These are phyloP conservation scores for Himalopsyche phryganea DNA, from an alignment of 1,140 invertebrate species.

Conservation along the genomic window DNA sequence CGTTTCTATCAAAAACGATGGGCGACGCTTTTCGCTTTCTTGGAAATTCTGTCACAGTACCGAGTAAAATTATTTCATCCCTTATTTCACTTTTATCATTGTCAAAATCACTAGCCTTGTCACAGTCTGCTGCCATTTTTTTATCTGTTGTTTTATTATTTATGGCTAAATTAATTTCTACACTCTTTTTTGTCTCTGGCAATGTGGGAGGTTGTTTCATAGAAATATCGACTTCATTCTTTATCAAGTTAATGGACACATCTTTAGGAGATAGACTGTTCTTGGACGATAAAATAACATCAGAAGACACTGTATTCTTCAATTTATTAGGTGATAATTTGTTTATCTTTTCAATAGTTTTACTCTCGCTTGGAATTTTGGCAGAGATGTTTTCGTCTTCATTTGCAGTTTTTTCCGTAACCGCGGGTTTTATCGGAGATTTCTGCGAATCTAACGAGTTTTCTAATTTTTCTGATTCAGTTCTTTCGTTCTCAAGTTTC, in stretches of 20 bases:
- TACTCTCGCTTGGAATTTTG: constrained; percentile 7
- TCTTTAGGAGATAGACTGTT: too few species aligned
- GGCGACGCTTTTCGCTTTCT: constrained; percentile 51
- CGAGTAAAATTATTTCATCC: constrained; percentile 11
- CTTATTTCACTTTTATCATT: too few species aligned
- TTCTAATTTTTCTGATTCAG: constrained; percentile 34
- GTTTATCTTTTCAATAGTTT: background rate
- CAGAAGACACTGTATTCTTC: background rate
- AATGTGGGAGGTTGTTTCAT: background rate
- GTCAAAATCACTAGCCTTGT: too few species aligned
- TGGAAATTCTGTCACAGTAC: constrained; percentile 25
- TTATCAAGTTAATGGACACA: too few species aligned
- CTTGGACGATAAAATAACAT: background rate
- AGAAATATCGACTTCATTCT: too few species aligned
- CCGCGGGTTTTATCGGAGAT: background rate
- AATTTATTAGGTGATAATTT: background rate
- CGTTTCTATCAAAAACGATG: constrained; percentile 34
- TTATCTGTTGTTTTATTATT: constrained; percentile 23
- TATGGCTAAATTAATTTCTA: constrained; percentile 14
- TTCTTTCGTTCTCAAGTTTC: constrained; percentile 41
- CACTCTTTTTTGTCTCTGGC: background rate
- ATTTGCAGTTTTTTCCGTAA: too few species aligned
- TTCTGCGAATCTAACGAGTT: constrained; percentile 21
- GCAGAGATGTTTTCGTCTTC: background rate
- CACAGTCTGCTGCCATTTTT: background rate